A percentile compares a stretch with the other conserved stretches of the same genome.
These are phyloP conservation scores for Chaetogeoica ovagalla DNA, from an alignment of 2,888 invertebrate species.

Conservation along the genomic window DNA sequence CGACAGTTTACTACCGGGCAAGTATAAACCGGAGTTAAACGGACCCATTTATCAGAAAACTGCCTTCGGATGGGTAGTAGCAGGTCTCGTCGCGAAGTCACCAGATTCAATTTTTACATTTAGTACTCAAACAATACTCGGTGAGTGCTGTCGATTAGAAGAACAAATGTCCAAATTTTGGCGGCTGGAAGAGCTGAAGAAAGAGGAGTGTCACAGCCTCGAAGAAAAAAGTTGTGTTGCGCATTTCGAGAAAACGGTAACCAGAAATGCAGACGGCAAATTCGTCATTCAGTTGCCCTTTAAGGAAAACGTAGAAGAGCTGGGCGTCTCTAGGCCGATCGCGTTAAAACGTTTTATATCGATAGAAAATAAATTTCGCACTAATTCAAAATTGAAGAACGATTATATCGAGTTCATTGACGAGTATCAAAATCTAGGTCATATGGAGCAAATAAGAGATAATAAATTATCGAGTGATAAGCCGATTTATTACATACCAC, in stretches of 20 bases:
- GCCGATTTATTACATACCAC: too few species aligned
- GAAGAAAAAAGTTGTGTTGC: conserved; percentile 23
- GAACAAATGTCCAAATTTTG: not conserved
- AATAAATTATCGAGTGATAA: too few species aligned
- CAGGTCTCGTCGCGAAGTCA: not conserved
- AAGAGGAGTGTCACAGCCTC: not conserved
- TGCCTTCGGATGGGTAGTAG: not conserved
- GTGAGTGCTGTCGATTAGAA: not conserved
- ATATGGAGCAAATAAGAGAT: too few species aligned
- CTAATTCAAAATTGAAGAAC: too few species aligned
- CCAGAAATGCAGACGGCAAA: conserved; percentile 53
- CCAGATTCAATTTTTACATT: too few species aligned
- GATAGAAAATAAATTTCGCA: too few species aligned
- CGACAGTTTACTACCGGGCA: not conserved
- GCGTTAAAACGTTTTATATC: too few species aligned
- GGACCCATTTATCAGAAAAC: not conserved
- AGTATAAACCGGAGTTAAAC: not conserved
- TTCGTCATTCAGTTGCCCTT: conserved; percentile 56
- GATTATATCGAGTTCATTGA: too few species aligned
- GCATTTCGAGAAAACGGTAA: not conserved
- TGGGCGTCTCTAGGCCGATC: too few species aligned
- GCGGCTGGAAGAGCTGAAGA: not conserved
- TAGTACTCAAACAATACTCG: not conserved
- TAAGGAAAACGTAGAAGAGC: too few species aligned
- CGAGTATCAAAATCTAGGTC: too few species aligned